Evolutionary conservation across 2,113 vertebrate species (phyloP).

Genomic region (Phocoena sinus): DNA sequence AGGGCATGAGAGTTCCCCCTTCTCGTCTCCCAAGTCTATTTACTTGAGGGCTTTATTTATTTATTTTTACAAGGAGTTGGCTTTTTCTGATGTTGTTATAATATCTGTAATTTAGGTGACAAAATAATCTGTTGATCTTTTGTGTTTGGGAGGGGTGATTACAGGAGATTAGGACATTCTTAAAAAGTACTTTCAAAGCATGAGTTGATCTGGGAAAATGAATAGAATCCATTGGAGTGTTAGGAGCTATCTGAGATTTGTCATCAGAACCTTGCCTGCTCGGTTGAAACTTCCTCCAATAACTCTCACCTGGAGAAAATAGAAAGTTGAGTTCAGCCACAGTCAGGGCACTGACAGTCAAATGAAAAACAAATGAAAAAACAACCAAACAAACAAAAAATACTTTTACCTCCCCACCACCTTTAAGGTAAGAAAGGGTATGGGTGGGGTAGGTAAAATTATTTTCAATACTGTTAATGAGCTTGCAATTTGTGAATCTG

Average conservation of each 20-base stretch:
- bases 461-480: not conserved
- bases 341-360: not conserved
- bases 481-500: not conserved
- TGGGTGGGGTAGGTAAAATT: rapidly evolving
- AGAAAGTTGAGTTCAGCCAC: not conserved
- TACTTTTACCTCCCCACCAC: too few species aligned
- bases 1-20: not conserved
- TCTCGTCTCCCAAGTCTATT: not conserved
- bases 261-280: not conserved
- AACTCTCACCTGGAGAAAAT: not conserved
- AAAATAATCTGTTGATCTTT: not conserved
- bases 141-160: not conserved
- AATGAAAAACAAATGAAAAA: too few species aligned
- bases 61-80: not conserved
- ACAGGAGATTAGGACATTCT: not conserved
- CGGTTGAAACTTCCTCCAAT: not conserved
- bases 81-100: not conserved
- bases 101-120: not conserved
- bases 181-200: not conserved
- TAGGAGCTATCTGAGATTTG: not conserved
- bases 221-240: not conserved
- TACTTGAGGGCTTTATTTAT: not conserved
- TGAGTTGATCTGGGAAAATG: not conserved
- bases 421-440: not conserved
- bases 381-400: too few species aligned